Conservation (phyloP, 2,888 invertebrate species). For the Nomada ruficornis region DNA sequence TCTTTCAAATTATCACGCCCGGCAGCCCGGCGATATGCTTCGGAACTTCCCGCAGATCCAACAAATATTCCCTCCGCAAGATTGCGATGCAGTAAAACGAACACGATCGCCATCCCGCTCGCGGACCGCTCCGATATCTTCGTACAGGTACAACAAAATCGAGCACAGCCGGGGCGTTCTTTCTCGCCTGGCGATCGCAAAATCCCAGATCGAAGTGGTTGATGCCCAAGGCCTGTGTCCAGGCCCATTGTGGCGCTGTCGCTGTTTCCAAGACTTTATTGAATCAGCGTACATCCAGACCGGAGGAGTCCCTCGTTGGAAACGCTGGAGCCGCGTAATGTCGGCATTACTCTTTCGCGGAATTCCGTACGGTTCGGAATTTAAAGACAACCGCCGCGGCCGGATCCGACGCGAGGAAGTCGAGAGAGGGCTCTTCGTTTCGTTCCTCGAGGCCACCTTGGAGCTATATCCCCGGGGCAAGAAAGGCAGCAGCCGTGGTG, state of each 20-base stretch:
- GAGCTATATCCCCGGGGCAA: constrained; percentile 50
- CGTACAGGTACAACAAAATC: not conserved
- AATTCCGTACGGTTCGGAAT: constrained; percentile 63
- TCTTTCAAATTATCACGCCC: too few species aligned
- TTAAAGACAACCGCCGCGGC: constrained; percentile 53
- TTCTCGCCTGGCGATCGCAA: constrained; percentile 32
- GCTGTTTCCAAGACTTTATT: constrained; percentile 54
- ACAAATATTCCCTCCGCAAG: too few species aligned
- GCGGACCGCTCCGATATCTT: not conserved
- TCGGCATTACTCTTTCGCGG: constrained; percentile 60
- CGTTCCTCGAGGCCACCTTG: constrained; percentile 48
- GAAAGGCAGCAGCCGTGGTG: constrained; percentile 50
- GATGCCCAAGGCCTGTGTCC: not conserved
- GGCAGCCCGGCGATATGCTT: too few species aligned
- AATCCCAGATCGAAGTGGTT: constrained; percentile 35
- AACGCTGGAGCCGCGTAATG: constrained; percentile 39
- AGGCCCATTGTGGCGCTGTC: constrained; percentile 7
- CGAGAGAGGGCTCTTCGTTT: constrained; percentile 10
- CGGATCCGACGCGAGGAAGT: constrained; percentile 57
- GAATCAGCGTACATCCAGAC: constrained; percentile 62
- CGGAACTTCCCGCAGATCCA: too few species aligned
- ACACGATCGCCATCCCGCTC: not conserved
- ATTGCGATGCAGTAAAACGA: too few species aligned
- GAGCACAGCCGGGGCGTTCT: not conserved
- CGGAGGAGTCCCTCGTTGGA: constrained; percentile 11